Evolutionary conservation across 2,113 vertebrate genomes (phyloP).

Genomic region (Rhinolophus sinicus): DNA sequence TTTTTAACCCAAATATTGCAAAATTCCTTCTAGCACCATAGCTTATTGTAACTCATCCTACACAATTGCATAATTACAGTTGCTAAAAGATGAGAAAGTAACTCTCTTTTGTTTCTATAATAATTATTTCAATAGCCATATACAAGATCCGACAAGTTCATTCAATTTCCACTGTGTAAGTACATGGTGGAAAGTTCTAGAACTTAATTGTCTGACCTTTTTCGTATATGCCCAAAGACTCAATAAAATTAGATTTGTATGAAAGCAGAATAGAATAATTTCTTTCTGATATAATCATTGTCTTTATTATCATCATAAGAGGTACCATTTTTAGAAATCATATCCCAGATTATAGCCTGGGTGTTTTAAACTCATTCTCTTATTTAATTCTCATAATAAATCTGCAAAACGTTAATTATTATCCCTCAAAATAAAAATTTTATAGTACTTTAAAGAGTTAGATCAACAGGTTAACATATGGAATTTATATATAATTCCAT

Average conservation of each 20-base stretch:
- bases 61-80: neutral
- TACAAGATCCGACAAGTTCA: neutral
- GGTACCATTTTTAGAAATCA: neutral
- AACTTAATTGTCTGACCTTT: too few relatives aligned
- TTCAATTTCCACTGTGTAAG: too few relatives aligned
- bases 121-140: conserved; percentile 31
- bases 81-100: neutral
- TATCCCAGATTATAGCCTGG: neutral
- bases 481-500: neutral
- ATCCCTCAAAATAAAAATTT: neutral
- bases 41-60: neutral
- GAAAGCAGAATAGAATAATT: neutral
- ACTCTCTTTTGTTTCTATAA: neutral
- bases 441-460: neutral
- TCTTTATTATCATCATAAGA: neutral
- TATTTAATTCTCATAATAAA: conserved; percentile 12
- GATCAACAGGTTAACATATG: neutral
- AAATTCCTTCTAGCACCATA: neutral
- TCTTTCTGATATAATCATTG: neutral
- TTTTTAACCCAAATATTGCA: neutral
- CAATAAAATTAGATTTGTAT: neutral
- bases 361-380: neutral
- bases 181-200: too few relatives aligned
- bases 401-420: neutral
- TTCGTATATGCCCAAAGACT: neutral